These are phyloP conservation scores for Microtus pennsylvanicus DNA, from an alignment of 2,113 vertebrate genomes.

Conservation along the genomic window DNA sequence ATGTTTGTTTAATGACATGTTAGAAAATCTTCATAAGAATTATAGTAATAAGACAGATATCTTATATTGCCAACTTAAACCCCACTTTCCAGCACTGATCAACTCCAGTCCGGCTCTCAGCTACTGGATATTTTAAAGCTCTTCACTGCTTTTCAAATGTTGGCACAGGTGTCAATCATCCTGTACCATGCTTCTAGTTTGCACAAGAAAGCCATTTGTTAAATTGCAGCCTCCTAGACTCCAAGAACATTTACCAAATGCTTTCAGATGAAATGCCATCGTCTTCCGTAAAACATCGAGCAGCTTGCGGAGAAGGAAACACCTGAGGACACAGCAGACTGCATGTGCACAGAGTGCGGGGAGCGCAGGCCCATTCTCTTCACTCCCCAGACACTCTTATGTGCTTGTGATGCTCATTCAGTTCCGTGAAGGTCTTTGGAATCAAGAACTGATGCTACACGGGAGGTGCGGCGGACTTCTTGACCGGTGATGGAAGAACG, in stretches of 20 bases:
- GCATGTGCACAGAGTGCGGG: neutral
- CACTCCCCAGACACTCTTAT: neutral
- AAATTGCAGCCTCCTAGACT: conserved; percentile 67
- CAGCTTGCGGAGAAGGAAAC: conserved; percentile 48
- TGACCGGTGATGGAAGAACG: too few relatives aligned
- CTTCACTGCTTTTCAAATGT: conserved; percentile 69
- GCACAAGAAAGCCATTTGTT: conserved; percentile 72
- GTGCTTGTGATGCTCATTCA: neutral
- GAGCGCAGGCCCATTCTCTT: neutral
- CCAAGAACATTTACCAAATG: conserved; percentile 77
- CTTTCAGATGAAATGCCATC: conserved; percentile 72
- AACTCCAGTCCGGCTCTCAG: conserved; percentile 59
- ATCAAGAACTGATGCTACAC: neutral
- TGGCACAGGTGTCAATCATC: conserved; percentile 70
- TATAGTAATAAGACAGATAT: conserved; percentile 70
- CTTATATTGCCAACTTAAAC: conserved; percentile 75
- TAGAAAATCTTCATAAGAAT: conserved; percentile 76
- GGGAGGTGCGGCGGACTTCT: too few relatives aligned
- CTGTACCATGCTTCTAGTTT: conserved; percentile 72
- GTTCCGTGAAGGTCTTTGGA: neutral
- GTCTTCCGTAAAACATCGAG: conserved; percentile 62
- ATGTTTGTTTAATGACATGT: conserved; percentile 80
- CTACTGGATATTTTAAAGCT: conserved; percentile 56
- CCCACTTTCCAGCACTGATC: conserved; percentile 69
- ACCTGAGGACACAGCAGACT: conserved; percentile 65